Evolutionary conservation across 2,888 invertebrate genomes (phyloP).

Genomic region (Agonopterix arenella): DNA sequence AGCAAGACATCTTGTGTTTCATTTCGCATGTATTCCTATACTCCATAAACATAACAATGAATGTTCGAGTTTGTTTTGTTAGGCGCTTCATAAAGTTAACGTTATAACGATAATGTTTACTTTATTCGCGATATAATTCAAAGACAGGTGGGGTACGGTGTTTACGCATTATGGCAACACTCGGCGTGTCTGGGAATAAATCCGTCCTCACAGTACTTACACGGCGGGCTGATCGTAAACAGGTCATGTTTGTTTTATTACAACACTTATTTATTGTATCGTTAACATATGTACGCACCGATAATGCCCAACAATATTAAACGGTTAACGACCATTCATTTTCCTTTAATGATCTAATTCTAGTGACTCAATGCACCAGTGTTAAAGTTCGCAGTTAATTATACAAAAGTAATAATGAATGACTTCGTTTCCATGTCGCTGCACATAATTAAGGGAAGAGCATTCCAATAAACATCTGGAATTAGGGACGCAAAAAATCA

Average conservation of each 20-base stretch:
- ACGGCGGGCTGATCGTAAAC: conserved; percentile 34
- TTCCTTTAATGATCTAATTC: background rate
- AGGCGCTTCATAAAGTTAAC: conserved; percentile 25
- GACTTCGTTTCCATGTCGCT: conserved; percentile 50
- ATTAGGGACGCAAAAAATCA: conserved; percentile 54
- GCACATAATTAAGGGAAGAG: conserved; percentile 60
- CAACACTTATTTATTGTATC: conserved; percentile 32
- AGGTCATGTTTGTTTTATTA: conserved; percentile 49
- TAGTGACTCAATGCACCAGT: background rate
- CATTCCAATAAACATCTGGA: conserved; percentile 62
- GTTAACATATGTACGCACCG: conserved; percentile 25
- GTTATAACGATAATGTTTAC: conserved; percentile 20
- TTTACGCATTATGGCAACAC: conserved; percentile 28
- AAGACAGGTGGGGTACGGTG: conserved; percentile 43
- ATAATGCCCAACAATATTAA: conserved; percentile 17
- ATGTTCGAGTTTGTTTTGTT: conserved; percentile 26
- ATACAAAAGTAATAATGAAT: conserved; percentile 22
- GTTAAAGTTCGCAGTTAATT: conserved; percentile 15
- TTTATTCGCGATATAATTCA: conserved; percentile 40
- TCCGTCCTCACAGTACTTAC: conserved; percentile 39
- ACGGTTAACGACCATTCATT: background rate
- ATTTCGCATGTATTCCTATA: conserved; percentile 15
- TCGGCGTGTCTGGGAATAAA: conserved; percentile 36
- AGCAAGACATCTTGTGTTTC: conserved; percentile 9
- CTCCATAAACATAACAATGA: conserved; percentile 27